Evolutionary conservation across 2,888 invertebrate genomes (phyloP), one percentile per base, ranked within the genome.

Genomic region (Mantis religiosa): DNA sequence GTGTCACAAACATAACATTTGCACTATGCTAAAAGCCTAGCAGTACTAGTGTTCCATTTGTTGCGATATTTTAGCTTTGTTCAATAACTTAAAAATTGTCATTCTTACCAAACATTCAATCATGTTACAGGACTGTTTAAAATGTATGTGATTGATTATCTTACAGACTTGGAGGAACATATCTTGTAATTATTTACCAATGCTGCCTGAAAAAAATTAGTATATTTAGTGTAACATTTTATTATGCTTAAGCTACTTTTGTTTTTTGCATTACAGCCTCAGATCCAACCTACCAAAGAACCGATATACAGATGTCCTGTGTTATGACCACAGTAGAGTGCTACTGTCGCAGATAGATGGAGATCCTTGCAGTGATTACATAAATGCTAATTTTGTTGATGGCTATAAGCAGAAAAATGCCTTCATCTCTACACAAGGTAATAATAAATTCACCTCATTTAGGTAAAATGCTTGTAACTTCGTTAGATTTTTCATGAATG

Each of bases 401-500:
- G 99, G 99, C 28, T 99, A 99, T 94, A 98, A 98, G 93, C 99
- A 99, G 94, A 98, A 98, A 93, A 98, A 98, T 94, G 99, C 99
- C 88, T 99, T 98, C 94, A 99, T 99, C 92, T 98, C 98, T 92
- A 99, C 99, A 91, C 99, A 99, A 95, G 99, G 97, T 97, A 91
- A 92, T 84, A 82, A 71, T 28, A 54, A 81, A 27, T 30, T 84
- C 82, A 54, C 47, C 90, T 89, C 83, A 25, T 88, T 84, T 88
- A 41, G 41, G 41, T 41, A 41, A 41, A 2, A 14, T 47, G n/a
- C n/a, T n/a, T n/a, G n/a, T 84, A 81, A 83, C 88, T 6, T n/a
- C 27, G 1, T 82, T 12, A 41, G 12, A 41, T 1, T 41, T 41
- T 34, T 41, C 1, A 12, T 41, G 41, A 12, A 41, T 41, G 41